Evolutionary conservation across 2,888 invertebrate species (phyloP).

Genomic region (Leptura quadrifasciata): DNA sequence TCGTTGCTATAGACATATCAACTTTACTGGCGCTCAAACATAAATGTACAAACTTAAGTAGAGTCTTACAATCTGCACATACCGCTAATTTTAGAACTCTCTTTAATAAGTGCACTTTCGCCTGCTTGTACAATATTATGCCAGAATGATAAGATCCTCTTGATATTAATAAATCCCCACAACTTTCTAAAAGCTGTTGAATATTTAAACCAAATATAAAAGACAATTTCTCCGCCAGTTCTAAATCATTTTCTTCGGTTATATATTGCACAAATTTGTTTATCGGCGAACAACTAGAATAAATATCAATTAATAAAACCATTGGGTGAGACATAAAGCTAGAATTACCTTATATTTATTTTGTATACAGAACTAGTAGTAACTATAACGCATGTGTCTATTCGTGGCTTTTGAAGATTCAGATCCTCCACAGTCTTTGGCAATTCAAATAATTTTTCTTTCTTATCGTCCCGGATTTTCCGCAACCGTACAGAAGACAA

Average conservation of each 20-base stretch:
- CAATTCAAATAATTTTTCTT: slow-evolving; percentile 70
- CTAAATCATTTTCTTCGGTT: slow-evolving; percentile 75
- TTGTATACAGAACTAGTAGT: slow-evolving; percentile 79
- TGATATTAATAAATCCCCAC: slow-evolving; percentile 87
- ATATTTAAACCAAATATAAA: slow-evolving; percentile 79
- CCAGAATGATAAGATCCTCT: slow-evolving; percentile 86
- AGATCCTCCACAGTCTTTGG: slow-evolving; percentile 74
- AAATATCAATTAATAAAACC: neutral
- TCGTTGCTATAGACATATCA: slow-evolving; percentile 78
- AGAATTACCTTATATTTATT: slow-evolving; percentile 75
- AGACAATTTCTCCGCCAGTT: slow-evolving; percentile 77
- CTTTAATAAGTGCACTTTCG: slow-evolving; percentile 75
- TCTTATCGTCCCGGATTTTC: slow-evolving; percentile 66
- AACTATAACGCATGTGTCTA: slow-evolving; percentile 78
- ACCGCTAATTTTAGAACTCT: slow-evolving; percentile 78
- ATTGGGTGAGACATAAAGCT: neutral
- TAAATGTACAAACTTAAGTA: slow-evolving; percentile 78
- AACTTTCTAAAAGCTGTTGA: slow-evolving; percentile 83
- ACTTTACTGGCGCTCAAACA: slow-evolving; percentile 76
- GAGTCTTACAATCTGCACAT: slow-evolving; percentile 78
- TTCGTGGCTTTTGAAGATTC: slow-evolving; percentile 72
- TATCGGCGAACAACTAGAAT: slow-evolving; percentile 72
- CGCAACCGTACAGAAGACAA: slow-evolving; percentile 66
- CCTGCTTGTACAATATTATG: slow-evolving; percentile 85
- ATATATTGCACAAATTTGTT: slow-evolving; percentile 77